Evolutionary conservation across 2,797 vertebrate genomes (phyloP).

Genomic region (Chromis chromis): DNA sequence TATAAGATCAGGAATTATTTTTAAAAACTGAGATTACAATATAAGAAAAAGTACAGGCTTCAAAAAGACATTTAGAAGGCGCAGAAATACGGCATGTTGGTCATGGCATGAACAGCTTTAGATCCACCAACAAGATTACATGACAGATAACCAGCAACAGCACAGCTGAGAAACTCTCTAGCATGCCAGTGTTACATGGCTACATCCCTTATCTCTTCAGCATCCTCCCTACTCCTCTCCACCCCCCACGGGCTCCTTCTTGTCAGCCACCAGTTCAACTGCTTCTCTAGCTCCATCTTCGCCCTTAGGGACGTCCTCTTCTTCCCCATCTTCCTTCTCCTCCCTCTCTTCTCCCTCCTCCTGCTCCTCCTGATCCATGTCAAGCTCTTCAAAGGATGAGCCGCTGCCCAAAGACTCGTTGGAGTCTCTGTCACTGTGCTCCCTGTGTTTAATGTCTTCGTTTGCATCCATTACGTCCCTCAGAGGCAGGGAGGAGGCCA

Average conservation of each 20-base stretch:
- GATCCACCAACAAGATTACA: slow-evolving; percentile 69
- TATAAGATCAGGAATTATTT: slow-evolving; percentile 28
- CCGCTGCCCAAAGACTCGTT: slow-evolving; percentile 87
- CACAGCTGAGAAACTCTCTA: slow-evolving; percentile 57
- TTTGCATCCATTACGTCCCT: slow-evolving; percentile 79
- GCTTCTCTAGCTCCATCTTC: slow-evolving; percentile 66
- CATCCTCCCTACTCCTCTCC: slow-evolving; percentile 82
- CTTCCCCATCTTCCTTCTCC: slow-evolving; percentile 27
- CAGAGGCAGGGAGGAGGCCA: slow-evolving; percentile 78
- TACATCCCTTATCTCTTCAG: slow-evolving; percentile 51
- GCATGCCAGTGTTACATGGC: slow-evolving; percentile 44
- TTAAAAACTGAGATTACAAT: slow-evolving; percentile 42
- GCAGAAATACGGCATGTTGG: slow-evolving; percentile 62
- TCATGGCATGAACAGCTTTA: slow-evolving; percentile 63
- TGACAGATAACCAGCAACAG: slow-evolving; percentile 70
- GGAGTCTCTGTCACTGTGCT: slow-evolving; percentile 85
- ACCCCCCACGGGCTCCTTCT: slow-evolving; percentile 77
- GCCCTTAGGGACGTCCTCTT: slow-evolving; percentile 63
- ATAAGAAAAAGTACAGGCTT: slow-evolving; percentile 58
- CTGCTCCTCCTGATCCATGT: slow-evolving; percentile 87
- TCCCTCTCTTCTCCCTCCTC: slow-evolving; percentile 66
- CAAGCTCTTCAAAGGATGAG: slow-evolving; percentile 98
- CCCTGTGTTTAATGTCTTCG: slow-evolving; percentile 80
- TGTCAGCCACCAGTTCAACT: slow-evolving; percentile 67
- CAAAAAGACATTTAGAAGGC: slow-evolving; percentile 52